phyloP scores from a whole-genome alignment of 2,888 invertebrate species.

The Calephelis perditalis region DNA sequence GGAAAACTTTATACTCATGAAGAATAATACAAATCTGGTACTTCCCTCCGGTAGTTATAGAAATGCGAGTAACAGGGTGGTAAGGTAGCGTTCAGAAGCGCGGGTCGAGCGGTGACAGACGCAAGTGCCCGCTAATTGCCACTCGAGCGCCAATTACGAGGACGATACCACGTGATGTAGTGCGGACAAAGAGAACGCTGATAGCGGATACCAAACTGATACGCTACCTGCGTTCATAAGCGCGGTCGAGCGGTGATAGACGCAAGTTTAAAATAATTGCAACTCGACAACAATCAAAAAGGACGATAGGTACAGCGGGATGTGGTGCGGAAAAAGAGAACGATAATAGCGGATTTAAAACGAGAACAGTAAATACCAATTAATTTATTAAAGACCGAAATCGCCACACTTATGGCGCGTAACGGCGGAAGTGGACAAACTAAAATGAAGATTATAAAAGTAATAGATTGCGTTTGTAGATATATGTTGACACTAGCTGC shows the following conservation, averaged over 20 bases:
- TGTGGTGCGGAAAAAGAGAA: conserved; percentile 29
- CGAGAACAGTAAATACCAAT: too few relatives aligned
- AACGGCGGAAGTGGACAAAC: too few relatives aligned
- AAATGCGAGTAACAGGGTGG: conserved; percentile 2
- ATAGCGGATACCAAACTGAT: conserved; percentile 16
- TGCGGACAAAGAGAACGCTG: conserved; percentile 26
- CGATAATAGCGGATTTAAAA: conserved; percentile 19
- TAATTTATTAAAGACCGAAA: too few relatives aligned
- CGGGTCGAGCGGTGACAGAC: conserved; percentile 43
- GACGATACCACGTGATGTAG: conserved; percentile 34
- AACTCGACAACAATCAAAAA: conserved; percentile 68
- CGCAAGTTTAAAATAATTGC: conserved; percentile 63
- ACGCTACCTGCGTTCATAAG: neutral
- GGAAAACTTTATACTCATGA: conserved; percentile 34
- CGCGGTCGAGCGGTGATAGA: conserved; percentile 41
- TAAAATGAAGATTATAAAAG: too few relatives aligned
- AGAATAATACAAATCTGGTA: conserved; percentile 34
- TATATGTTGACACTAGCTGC: too few relatives aligned
- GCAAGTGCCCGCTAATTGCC: conserved; percentile 65
- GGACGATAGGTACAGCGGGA: conserved; percentile 32
- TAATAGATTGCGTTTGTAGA: too few relatives aligned
- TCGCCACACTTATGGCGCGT: too few relatives aligned
- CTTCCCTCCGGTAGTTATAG: neutral
- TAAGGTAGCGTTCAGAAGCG: conserved; percentile 8
- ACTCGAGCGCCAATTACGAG: conserved; percentile 67